Base-by-base conservation (phyloP, 2,888 invertebrate genomes). In the Epirrhoe alternata region DNA sequence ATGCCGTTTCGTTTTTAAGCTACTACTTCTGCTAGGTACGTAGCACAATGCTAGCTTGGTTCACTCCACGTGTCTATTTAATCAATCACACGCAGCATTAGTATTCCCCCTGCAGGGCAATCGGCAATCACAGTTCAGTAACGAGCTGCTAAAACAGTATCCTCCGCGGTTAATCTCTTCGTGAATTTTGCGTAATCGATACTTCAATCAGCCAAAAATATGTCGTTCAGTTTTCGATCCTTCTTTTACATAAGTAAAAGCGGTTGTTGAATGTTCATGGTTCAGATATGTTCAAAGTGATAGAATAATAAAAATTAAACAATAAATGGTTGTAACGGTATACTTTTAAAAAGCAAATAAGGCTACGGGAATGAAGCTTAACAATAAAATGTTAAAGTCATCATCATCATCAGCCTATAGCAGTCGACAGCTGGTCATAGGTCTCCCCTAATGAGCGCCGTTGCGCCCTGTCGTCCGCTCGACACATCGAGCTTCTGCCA, bases 101-200 rank as follows among this genome's bases (percentile, higher is more conserved):
- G 78, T 80, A 81, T 81, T 83, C 82, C 76, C 74, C 72, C 77
- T 77, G 77, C 80, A 76, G 69, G 73, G 78, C 79, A 81, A 84
- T 85, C 82, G 73, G 78, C 79, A 81, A 84, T 85, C 82, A 82
- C 74, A 72, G 67, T 56, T 59, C 66, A 60, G 76, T 82, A 81
- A 82, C 81, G 79, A 84, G 80, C 73, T 77, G 75, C 73, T 74
- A 72, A 73, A 79, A 77, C 77, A 57, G 51, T 68, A 61, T 62
- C 56, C 57, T 61, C 53, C 24, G 52, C 50, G 50, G 16, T 47
- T 55, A 61, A 60, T 58, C 56, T 53, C 55, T 31, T 53, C n/a
- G 31, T 52, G 60, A 56, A 47, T 51, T 61, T 33, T 42, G 31
- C 49, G 60, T 64, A 52, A 56, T 56, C 55, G 53, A 30, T 57